phyloP scores from a whole-genome alignment of 1,140 invertebrate genomes.

The Eubasilissa regina region DNA sequence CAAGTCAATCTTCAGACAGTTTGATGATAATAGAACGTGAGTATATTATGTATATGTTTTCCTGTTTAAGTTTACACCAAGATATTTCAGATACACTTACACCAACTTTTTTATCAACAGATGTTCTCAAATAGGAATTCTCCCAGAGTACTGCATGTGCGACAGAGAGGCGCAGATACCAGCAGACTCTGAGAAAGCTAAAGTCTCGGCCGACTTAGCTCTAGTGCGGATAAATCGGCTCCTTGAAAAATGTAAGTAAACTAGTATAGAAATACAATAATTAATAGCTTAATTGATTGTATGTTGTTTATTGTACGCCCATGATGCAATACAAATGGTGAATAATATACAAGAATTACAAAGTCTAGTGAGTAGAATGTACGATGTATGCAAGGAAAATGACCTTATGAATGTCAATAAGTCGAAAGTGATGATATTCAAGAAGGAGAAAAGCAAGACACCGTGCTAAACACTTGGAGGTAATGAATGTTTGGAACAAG shows the following conservation, averaged over 20 bases:
- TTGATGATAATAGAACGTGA: conserved; percentile 57
- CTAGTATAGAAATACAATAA: no score
- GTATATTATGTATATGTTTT: conserved; percentile 22
- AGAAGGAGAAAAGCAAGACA: no score
- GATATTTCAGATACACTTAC: neutral
- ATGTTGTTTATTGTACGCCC: no score
- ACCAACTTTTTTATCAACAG: conserved; percentile 67
- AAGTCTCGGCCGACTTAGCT: conserved; percentile 65
- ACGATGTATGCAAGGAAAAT: no score
- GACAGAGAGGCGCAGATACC: conserved; percentile 68
- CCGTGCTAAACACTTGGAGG: no score
- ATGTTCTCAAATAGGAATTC: conserved; percentile 77
- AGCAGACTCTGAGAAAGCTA: conserved; percentile 63
- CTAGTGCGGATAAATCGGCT: conserved; percentile 72
- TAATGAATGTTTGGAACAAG: no score
- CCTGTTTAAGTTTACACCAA: neutral
- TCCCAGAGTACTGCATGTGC: conserved; percentile 81
- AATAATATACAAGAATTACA: no score
- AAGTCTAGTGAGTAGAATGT: no score
- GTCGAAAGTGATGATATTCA: no score
- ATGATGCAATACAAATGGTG: no score
- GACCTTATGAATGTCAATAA: no score
- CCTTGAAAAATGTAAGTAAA: conserved; percentile 61
- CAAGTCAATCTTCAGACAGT: conserved; percentile 54
- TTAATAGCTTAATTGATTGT: no score